Evolutionary conservation across 2,113 vertebrate species (phyloP), one percentile per base, ranked within the genome.

Genomic region (Hiodon tergisus): DNA sequence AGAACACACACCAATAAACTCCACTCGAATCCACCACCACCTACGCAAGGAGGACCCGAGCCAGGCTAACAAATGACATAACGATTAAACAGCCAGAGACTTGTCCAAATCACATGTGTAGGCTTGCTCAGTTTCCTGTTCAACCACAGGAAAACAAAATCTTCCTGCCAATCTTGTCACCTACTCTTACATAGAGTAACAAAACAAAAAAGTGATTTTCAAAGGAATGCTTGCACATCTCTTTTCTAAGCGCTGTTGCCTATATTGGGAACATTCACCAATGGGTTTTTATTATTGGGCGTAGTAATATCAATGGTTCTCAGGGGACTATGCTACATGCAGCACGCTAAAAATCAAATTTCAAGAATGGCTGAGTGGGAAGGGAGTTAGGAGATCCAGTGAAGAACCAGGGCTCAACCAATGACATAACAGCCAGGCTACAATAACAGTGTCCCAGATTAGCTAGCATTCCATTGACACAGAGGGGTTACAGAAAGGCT

Each of bases 361-460:
- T 13, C 51, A 16, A 14, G 17, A 14, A n/a, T 1, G 63, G 6
- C 5, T 1, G 46, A 46, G 63, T 7, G 16, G 46, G 13, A 50
- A 69, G 67, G 50, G 67, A 69, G 67, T 69, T 14, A 53, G 67
- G 67, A 69, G 67, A 69, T 53, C 67, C 67, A 69, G 13, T n/a
- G 4, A 69, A 52, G 50, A 17, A 53, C 48, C 0, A 5, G 4
- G 51, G 1, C 50, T n/a, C 7, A 9, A 14, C 67, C 67, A 69
- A 69, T 69, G 13, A 69, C 11, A 69, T 3, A 3, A 11, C 2
- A 6, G 63, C 6, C 4, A 69, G 67, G 67, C 14, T 53, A 10
- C 48, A 69, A 51, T 11, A 67, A 67, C 66, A 9, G 16, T 7
- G 11, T 5, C 6, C n/a, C 4, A 5, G n/a, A 5, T 14, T 14